phyloP scores from a whole-genome alignment of 2,113 vertebrate genomes.

The Atrichornis clamosus region DNA sequence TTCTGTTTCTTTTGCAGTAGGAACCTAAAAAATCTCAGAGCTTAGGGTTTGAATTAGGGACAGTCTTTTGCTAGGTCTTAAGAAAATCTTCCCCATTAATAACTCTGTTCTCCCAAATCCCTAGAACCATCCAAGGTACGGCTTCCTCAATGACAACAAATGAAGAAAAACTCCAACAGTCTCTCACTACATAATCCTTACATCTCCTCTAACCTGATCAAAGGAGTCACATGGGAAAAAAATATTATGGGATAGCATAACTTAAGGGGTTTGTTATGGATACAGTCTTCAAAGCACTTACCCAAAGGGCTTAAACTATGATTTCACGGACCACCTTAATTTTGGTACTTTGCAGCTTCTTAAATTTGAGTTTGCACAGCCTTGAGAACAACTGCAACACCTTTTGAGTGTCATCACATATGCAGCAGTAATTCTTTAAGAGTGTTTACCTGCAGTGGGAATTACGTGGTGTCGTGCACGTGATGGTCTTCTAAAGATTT shows the following conservation, averaged over 20 bases:
- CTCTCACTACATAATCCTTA: background rate
- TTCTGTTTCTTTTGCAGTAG: background rate
- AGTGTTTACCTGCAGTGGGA: background rate
- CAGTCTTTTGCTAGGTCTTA: background rate
- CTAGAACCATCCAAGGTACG: background rate
- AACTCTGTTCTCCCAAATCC: background rate
- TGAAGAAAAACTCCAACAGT: background rate
- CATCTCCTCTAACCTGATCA: background rate
- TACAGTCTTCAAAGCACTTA: background rate
- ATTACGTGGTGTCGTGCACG: background rate
- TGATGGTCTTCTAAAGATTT: background rate
- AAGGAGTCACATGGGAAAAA: background rate
- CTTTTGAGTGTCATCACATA: background rate
- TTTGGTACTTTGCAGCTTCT: background rate
- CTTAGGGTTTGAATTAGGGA: background rate
- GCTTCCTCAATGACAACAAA: background rate
- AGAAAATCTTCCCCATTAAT: slow-evolving; percentile 5
- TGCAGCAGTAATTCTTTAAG: background rate
- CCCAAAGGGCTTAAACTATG: background rate
- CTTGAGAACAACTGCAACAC: background rate
- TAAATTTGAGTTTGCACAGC: background rate
- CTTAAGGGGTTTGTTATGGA: background rate
- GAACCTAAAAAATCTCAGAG: background rate
- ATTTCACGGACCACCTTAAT: background rate
- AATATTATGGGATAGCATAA: background rate